Base-by-base conservation (phyloP, 2,888 invertebrate genomes). In the Agrenia bidenticulata region DNA sequence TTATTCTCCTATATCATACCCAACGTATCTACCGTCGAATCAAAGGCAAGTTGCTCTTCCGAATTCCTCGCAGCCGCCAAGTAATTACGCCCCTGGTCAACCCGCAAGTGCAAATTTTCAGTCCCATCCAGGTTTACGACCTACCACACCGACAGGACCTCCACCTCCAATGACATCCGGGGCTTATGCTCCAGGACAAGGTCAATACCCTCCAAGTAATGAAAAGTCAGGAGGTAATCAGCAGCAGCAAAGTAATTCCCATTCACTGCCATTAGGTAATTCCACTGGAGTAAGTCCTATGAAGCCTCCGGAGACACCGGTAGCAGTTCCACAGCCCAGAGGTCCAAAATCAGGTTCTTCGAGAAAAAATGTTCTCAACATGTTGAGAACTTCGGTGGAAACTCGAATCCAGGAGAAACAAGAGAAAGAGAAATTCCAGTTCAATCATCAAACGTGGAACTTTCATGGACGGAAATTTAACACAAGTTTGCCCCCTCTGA, bases 381-480 rank as follows among this genome's bases (percentile, higher is more conserved):
- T 73, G 59, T 61, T 76, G 1, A 56, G 73, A n/a, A 71, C 72
- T 51, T 71, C 74, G 0, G 70, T 74, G 21, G 73, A 74, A 51
- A 73, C 61, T 50, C 53, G 74, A 24, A 74, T 76, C 37, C 67
- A 69, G 24, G 73, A 73, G 53, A 76, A 74, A 56, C 70, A 72
- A 39, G 75, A 74, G 53, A 74, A 74, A 56, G 76, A 74, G 55
- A 76, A 76, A 51, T 74, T 74, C 58, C 76, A 76, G 45, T 76
- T 76, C 54, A 73, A 73, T 67, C 76, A 76, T 41, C 76, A 76
- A 66, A 76, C 76, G n/a, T 76, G 76, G 76, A 76, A 74, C 62
- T 76, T 76, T 61, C 74, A 73, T 49, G 74, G 73, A 27, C 70
- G 71, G 64, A 76, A 74, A 61, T 76, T 67, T 61, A 74, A 76